Conservation (phyloP, 2,113 vertebrate species). For the Cochlearius cochlearius region DNA sequence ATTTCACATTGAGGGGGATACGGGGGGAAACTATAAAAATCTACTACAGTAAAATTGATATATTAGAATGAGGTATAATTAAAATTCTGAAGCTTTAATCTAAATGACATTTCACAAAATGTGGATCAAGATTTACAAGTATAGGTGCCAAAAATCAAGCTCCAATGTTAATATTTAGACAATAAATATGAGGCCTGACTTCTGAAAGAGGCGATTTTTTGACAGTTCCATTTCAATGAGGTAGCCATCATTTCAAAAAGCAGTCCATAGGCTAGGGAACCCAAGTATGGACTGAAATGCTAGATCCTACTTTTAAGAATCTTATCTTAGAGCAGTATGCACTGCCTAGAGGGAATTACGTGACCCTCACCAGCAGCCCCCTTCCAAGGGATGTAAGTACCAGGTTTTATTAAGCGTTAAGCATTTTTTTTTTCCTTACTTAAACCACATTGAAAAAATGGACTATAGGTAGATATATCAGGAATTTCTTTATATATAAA, state of each 20-base stretch:
- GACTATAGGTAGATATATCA: not conserved
- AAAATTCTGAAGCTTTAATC: not conserved
- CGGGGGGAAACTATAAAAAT: not conserved
- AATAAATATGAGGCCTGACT: not conserved
- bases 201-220: not conserved
- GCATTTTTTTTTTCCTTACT: not conserved
- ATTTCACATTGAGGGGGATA: not conserved
- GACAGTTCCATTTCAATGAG: not conserved
- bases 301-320: not conserved
- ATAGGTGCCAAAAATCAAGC: not conserved
- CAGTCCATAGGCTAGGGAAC: not conserved
- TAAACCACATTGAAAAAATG: not conserved
- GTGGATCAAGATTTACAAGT: not conserved
- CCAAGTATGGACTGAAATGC: not conserved
- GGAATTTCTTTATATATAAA: not conserved
- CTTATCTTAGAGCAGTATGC: not conserved
- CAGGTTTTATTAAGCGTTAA: not conserved
- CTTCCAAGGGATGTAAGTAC: not conserved
- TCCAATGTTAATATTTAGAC: fast-evolving
- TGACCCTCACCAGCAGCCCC: not conserved
- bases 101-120: not conserved
- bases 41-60: not conserved
- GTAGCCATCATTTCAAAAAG: not conserved
- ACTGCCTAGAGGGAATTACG: not conserved
- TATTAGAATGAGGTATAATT: not conserved